Evolutionary conservation across 2,113 vertebrate genomes (phyloP).

Genomic region (Spea bombifrons): DNA sequence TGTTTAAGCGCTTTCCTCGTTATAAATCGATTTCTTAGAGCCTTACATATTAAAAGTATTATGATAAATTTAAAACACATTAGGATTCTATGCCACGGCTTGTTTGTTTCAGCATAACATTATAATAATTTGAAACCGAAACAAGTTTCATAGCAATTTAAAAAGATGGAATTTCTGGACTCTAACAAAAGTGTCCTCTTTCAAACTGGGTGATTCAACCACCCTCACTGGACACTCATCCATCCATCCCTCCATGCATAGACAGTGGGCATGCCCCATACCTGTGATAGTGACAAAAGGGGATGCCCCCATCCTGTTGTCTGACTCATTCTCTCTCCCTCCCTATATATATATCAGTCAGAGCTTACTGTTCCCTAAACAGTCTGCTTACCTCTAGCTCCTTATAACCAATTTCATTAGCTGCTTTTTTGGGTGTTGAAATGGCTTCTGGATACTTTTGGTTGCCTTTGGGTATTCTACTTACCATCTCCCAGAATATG

Average conservation of each 20-base stretch:
- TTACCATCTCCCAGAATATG: constrained; percentile 8
- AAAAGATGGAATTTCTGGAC: constrained; percentile 32
- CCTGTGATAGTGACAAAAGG: constrained; percentile 14
- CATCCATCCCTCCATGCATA: background rate
- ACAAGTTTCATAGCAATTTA: background rate
- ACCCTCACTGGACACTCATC: constrained; percentile 9
- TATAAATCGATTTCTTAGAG: background rate
- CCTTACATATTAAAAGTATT: background rate
- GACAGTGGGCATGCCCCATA: constrained; percentile 38
- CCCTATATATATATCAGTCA: background rate
- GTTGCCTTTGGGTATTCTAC: constrained; percentile 7
- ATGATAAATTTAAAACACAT: background rate
- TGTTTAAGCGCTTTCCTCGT: no score
- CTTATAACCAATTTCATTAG: background rate
- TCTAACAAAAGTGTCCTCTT: constrained; percentile 20
- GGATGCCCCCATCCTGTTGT: constrained; percentile 26
- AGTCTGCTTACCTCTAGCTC: background rate
- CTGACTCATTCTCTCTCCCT: constrained; percentile 5
- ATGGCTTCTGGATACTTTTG: constrained; percentile 14
- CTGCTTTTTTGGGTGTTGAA: background rate
- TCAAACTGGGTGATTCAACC: constrained; percentile 34
- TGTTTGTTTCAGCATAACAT: background rate
- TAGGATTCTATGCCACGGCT: background rate
- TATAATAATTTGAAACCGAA: constrained; percentile 14
- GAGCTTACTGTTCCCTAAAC: background rate